phyloP scores from a whole-genome alignment of 2,888 invertebrate genomes.

The Creontiades dilutus region DNA sequence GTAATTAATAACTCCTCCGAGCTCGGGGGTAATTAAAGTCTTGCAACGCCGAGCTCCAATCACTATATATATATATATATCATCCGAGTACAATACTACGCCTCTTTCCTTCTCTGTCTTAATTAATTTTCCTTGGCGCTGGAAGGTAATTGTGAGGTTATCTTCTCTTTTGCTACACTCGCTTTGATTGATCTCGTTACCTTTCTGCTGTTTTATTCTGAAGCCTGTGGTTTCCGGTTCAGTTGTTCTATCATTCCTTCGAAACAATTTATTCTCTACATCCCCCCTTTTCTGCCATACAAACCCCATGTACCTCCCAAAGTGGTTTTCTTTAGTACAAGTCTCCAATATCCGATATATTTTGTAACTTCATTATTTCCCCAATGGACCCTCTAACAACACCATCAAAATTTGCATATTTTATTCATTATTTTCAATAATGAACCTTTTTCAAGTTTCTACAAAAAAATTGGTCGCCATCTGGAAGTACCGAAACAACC shows the following conservation, averaged over 20 bases:
- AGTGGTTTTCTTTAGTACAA: too few relatives aligned
- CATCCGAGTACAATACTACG: conserved; percentile 69
- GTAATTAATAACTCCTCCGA: conserved; percentile 67
- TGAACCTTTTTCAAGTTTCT: too few relatives aligned
- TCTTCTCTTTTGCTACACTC: conserved; percentile 57
- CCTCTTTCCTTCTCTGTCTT: conserved; percentile 55
- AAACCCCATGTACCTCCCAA: too few relatives aligned
- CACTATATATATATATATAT: conserved; percentile 68
- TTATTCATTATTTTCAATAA: too few relatives aligned
- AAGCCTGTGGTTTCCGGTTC: background rate
- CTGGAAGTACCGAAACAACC: too few relatives aligned
- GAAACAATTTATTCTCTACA: too few relatives aligned
- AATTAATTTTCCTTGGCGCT: conserved; percentile 64
- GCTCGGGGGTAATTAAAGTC: conserved; percentile 64
- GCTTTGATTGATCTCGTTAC: conserved; percentile 56
- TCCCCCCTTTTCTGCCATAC: too few relatives aligned
- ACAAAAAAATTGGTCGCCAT: too few relatives aligned
- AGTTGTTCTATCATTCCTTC: background rate
- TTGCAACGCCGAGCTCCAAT: conserved; percentile 56
- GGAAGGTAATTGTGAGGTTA: conserved; percentile 70
- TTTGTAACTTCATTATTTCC: too few relatives aligned
- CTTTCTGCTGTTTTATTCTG: conserved; percentile 25
- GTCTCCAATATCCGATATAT: too few relatives aligned
- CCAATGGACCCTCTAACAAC: too few relatives aligned
- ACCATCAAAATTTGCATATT: too few relatives aligned